These are phyloP conservation scores for Chroicocephalus ridibundus DNA, from an alignment of 2,113 vertebrate species.

Conservation along the genomic window DNA sequence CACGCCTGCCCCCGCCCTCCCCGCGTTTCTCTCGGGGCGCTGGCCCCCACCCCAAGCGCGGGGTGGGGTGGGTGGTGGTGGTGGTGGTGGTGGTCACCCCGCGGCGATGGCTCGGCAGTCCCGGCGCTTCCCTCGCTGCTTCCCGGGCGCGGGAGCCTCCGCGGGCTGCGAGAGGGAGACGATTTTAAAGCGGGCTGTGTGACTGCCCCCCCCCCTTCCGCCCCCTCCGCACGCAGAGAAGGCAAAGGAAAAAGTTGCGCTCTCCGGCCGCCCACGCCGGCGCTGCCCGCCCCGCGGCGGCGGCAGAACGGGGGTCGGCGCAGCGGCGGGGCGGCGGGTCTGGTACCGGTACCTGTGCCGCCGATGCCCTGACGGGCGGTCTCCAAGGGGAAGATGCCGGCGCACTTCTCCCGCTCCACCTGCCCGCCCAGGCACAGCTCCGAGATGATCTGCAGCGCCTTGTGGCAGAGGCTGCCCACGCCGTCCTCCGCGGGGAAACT, in stretches of 20 bases:
- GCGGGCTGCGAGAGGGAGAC: background rate
- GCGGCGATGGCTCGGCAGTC: background rate
- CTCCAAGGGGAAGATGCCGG: slow-evolving; percentile 87
- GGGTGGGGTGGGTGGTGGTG: too few relatives aligned
- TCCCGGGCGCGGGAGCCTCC: background rate
- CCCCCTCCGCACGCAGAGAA: background rate
- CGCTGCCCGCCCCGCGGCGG: background rate
- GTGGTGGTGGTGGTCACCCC: background rate
- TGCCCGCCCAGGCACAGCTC: slow-evolving; percentile 93
- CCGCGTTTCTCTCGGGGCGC: background rate
- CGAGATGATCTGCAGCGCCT: slow-evolving; percentile 92
- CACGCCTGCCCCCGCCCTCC: background rate
- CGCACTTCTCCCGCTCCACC: slow-evolving; percentile 91
- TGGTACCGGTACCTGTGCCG: slow-evolving; percentile 81
- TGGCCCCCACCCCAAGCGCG: background rate
- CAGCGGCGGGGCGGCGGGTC: background rate
- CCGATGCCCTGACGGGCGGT: slow-evolving; percentile 83
- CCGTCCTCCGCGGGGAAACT: slow-evolving; percentile 86
- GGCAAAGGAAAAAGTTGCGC: slow-evolving; percentile 21
- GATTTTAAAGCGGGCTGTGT: slow-evolving; percentile 8
- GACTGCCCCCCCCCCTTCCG: background rate
- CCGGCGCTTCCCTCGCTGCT: background rate
- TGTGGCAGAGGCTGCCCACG: slow-evolving; percentile 90
- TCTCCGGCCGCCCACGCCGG: slow-evolving; percentile 46
- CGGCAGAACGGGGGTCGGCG: background rate